Evolutionary conservation across 1,140 invertebrate species (phyloP), one percentile per base, ranked within the genome.

Genomic region (Penaeus chinensis): DNA sequence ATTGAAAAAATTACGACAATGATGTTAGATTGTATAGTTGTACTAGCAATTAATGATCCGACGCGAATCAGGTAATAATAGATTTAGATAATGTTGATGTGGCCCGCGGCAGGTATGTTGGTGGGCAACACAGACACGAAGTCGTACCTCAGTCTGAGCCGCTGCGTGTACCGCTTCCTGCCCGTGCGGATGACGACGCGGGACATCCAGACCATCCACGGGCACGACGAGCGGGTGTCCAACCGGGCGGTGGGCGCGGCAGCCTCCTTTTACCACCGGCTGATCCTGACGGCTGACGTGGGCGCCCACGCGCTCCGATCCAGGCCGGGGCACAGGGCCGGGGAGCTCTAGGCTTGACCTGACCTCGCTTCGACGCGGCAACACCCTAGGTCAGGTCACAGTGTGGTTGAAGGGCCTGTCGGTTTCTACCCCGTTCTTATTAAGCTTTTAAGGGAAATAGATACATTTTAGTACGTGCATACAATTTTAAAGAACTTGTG

Each of bases 61-160:
- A 8, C 2, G 54, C 54, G 11, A 8, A 16, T 54, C 1, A 54
- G 54, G 54, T 10, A 11, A 10, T 54, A 13, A 13, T 54, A 13
- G 11, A 11, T 54, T 54, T 54, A 54, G 16, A 54, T 54, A 11
- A 54, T 54, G 10, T 1, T 13, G 5, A 54, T 54, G 54, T 54
- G 54, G 11, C 69, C 47, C 24, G 37, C 92, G 54, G 94, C 94
- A 91, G 93, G 94, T 93, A 87, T 91, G 76, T 74, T 90, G 91
- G 91, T 94, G 8, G 94, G 92, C 22, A 94, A 94, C 84, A 95
- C 94, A 60, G 94, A 95, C 90, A 93, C 94, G 5, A 91, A 91
- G 74, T 93, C 93, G 91, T 95, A 94, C 90, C 89, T 93, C 16
- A 84, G 91, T n/a, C 91, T 94, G 60, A 93, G 93, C 0, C 84